Base-by-base conservation (phyloP, 2,888 invertebrate genomes). In the Drosophila sordidula region DNA sequence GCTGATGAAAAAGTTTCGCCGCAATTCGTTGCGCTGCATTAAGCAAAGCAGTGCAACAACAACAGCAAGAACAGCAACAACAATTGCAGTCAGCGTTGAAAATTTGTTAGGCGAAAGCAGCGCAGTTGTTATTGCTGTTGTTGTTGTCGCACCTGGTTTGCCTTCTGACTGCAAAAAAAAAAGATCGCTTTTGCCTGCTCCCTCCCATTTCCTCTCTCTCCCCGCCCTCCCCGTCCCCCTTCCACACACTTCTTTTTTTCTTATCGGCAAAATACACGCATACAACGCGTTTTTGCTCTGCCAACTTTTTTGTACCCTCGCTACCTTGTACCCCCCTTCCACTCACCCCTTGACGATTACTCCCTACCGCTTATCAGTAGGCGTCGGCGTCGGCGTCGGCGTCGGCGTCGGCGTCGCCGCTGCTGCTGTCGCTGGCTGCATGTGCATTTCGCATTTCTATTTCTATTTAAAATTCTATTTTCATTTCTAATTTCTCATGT, bases 21-120 rank as follows among this genome's bases (percentile, higher is more conserved):
- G 81, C 85, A 74, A 79, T 82, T 82, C 79, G 81, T 84, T 85
- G 81, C 77, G 77, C 81, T 81, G 81, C 85, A 82, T 82, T 82
- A 84, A 81, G 81, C 79, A 85, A 71, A 69, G 59, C 61, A 66
- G 59, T 56, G 69, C 69, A 68, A 52, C 64, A 76, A 55, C 70
- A 69, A 61, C 55, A 68, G 14, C 36, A n/a, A n/a, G n/a, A 41
- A 34, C 14, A 47, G 11, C 45, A 41, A 16, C 45, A 61, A 61
- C 39, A 57, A 64, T 42, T 51, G 34, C 47, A 18, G 14, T 50
- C 32, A 44, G 16, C 58, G 18, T 25, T 25, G 25, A 34, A 64
- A 58, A 64, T 51, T 55, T 54, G 61, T 49, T 57, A 49, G 64
- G 69, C 69, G 61, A 69, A 69, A 57, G 58, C 62, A 73, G 49